Conservation (phyloP, 2,113 vertebrate genomes). For the Nansenia antarctica region DNA sequence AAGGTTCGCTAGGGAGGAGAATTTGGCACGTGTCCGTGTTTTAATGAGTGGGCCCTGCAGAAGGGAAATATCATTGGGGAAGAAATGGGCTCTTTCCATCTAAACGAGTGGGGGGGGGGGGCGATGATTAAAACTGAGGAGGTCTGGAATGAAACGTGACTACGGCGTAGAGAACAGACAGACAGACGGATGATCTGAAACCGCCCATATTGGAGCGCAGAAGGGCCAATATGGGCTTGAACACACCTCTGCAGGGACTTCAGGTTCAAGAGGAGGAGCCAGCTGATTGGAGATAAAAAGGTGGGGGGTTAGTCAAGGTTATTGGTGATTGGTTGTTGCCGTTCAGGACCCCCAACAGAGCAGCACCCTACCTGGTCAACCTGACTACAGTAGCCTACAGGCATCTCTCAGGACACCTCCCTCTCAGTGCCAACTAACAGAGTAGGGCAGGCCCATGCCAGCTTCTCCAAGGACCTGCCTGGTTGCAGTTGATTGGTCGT, state of each 20-base stretch:
- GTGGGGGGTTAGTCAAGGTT: slow-evolving; percentile 65
- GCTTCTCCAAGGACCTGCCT: slow-evolving; percentile 3
- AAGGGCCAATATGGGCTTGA: slow-evolving; percentile 69
- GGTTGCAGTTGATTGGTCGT: slow-evolving; percentile 1
- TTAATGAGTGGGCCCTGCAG: neutral
- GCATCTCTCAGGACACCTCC: neutral
- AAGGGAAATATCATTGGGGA: slow-evolving; percentile 2
- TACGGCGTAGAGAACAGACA: slow-evolving; percentile 22
- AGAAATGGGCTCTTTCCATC: slow-evolving; percentile 16
- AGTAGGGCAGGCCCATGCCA: neutral
- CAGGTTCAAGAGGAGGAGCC: slow-evolving; percentile 86
- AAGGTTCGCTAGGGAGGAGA: slow-evolving; percentile 8
- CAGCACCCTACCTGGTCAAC: slow-evolving; percentile 1
- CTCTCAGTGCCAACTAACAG: neutral
- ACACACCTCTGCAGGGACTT: slow-evolving; percentile 91
- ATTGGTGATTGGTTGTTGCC: slow-evolving; percentile 39
- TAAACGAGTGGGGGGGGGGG: slow-evolving; percentile 1
- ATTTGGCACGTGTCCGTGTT: neutral
- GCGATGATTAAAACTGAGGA: slow-evolving; percentile 22
- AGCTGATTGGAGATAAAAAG: slow-evolving; percentile 89
- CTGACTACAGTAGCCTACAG: slow-evolving; percentile 1
- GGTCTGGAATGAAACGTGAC: slow-evolving; percentile 11
- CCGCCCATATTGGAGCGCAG: slow-evolving; percentile 66
- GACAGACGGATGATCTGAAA: slow-evolving; percentile 39
- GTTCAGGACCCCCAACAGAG: slow-evolving; percentile 7